These are phyloP conservation scores for Hyles euphorbiae DNA, from an alignment of 1,140 invertebrate genomes.

Conservation along the genomic window DNA sequence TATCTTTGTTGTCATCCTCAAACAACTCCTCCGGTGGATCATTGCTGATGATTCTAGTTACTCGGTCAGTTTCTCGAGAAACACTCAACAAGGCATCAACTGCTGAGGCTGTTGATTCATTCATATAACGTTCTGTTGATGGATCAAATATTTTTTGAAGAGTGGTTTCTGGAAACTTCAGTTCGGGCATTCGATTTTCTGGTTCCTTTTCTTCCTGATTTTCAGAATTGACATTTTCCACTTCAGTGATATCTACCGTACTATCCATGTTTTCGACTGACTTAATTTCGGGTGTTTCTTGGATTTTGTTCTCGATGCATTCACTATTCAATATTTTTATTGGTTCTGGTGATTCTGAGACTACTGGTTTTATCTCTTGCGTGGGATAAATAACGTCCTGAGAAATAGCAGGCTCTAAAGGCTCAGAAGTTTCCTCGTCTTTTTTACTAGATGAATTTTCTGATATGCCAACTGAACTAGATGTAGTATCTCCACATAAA, in stretches of 20 bases:
- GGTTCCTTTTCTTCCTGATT: not conserved
- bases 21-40: slow-evolving; percentile 67
- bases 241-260: slow-evolving; percentile 1
- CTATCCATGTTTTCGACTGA: not conserved
- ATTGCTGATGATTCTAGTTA: slow-evolving; percentile 61
- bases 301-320: too few relatives aligned
- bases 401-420: not conserved
- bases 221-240: not conserved
- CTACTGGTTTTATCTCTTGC: slow-evolving; percentile 38
- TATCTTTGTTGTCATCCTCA: slow-evolving; percentile 60
- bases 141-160: slow-evolving; percentile 22
- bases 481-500: slow-evolving; percentile 5
- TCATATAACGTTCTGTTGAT: slow-evolving; percentile 44
- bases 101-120: slow-evolving; percentile 62
- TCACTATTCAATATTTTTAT: not conserved
- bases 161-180: slow-evolving; percentile 12
- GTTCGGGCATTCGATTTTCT: slow-evolving; percentile 5
- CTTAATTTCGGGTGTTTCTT: not conserved
- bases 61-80: slow-evolving; percentile 57
- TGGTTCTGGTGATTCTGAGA: slow-evolving; percentile 16
- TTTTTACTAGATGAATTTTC: not conserved
- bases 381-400: slow-evolving; percentile 34
- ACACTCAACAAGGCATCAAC: slow-evolving; percentile 65
- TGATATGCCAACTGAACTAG: not conserved
- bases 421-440: not conserved